Base-by-base conservation (phyloP, 2,888 invertebrate genomes). In the Nemotelus nigrinus region DNA sequence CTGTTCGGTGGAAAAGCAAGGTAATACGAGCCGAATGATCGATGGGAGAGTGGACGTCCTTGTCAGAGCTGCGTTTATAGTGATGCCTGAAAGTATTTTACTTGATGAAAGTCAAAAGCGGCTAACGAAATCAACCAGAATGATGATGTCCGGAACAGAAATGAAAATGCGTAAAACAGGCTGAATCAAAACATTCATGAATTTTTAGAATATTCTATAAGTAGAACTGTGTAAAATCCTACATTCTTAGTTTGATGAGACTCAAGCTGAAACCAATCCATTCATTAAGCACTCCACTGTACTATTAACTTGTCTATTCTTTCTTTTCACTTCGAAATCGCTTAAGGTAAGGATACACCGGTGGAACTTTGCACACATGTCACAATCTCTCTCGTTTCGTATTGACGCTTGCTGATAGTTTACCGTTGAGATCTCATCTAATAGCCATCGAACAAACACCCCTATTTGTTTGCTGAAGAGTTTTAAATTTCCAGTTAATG, bases 401-500 rank as follows among this genome's bases (percentile, higher is more conserved):
- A 25, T 25, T 25, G 25, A 25, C 25, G 25, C 50, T 50, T 48
- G 50, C 39, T 50, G 72, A 58, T 72, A 72, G 72, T 74, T 60
- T 55, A 39, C 50, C 6, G 60, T 39, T 50, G 47, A 8, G 74
- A 8, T 47, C 55, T 64, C 48, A 25, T 64, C 64, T 65, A 76
- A 76, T 76, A 65, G 45, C 64, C 64, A 76, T 76, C 65, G 43
- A 65, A 44, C 65, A 55, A 39, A 25, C 25, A 76, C 76, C 76
- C 76, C 55, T 55, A 44, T 60, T 5, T 76, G 44, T 76, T 76
- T 76, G 64, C 55, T 76, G 76, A 76, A 76, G 76, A 76, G 76
- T 76, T 76, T 76, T 76, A 76, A 76, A 76, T 76, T 76, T 76
- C 76, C 76, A 65, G 50, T 44, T 76, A 65, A 76, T 76, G 74